phyloP scores from a whole-genome alignment of 2,888 invertebrate genomes.

The Scrobipalpa atriplicella region DNA sequence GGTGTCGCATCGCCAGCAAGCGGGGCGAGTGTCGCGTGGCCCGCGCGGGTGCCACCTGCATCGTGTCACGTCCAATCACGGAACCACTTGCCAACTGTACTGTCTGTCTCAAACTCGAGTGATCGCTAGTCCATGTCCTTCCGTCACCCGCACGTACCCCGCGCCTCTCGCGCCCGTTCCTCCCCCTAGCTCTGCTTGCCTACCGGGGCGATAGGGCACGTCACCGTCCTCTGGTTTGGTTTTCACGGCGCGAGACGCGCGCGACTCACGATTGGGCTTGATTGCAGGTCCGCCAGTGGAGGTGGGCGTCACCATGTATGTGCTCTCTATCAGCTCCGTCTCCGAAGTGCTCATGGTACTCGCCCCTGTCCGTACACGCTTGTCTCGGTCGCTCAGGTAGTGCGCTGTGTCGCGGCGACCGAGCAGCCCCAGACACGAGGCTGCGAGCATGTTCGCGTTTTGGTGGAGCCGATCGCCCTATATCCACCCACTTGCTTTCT shows the following conservation, averaged over 20 bases:
- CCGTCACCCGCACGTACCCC: constrained; percentile 50
- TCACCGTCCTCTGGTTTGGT: constrained; percentile 72
- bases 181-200: constrained; percentile 49
- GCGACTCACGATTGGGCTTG: constrained; percentile 79
- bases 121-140: constrained; percentile 31
- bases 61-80: neutral
- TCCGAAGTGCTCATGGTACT: constrained; percentile 99
- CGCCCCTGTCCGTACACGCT: constrained; percentile 78
- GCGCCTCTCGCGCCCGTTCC: constrained; percentile 48
- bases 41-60: constrained; percentile 32
- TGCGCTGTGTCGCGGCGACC: constrained; percentile 63
- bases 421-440: constrained; percentile 82
- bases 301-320: constrained; percentile 99
- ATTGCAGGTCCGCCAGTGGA: constrained; percentile 98
- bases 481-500: constrained; percentile 78
- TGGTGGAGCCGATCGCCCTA: constrained; percentile 75
- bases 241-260: constrained; percentile 68
- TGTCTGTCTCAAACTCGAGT: neutral
- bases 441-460: constrained; percentile 80
- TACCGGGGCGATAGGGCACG: constrained; percentile 66
- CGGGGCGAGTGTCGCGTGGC: constrained; percentile 22
- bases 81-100: neutral
- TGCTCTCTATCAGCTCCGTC: constrained; percentile 98
- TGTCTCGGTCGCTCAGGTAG: constrained; percentile 71
- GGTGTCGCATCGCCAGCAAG: constrained; percentile 39